Evolutionary conservation across 2,797 vertebrate species (phyloP), one percentile per base, ranked within the genome.

Genomic region (Phoeniculus purpureus): DNA sequence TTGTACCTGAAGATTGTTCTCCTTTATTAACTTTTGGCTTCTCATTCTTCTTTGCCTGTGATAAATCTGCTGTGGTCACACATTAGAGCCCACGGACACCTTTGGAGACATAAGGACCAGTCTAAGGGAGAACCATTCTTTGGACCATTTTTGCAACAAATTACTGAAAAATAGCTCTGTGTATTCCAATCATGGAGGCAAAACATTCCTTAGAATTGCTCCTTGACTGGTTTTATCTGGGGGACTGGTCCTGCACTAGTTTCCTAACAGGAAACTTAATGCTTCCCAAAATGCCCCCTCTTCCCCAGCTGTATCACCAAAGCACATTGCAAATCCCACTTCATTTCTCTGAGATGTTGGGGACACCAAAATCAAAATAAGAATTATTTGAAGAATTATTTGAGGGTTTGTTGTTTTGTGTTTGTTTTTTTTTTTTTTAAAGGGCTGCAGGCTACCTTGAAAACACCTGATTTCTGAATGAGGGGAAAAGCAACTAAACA

Each of bases 401-500:
- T n/a, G n/a, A n/a, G n/a, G n/a, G n/a, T n/a, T n/a, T n/a, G n/a
- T n/a, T n/a, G n/a, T n/a, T n/a, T n/a, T n/a, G n/a, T n/a, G n/a
- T 67, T 83, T 34, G 64, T 55, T 64, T 34, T 34, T 61, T 81
- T 45, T 84, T 37, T 61, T 19, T 65, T 15, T 5, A 34, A 59
- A 21, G 34, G 77, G 19, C 25, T 78, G 13, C 34, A 5, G 17
- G 3, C 60, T 54, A n/a, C 20, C 64, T 27, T 55, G 47, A 29
- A n/a, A 68, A 23, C 19, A n/a, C 18, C 12, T 45, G 10, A 40
- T 59, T 79, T 65, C 64, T 75, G 20, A 22, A 20, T 22, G 58
- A 52, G 15, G 18, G 23, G 14, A 27, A 77, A 83, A 64, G 7
- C 72, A 82, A 8, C 26, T 21, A 0, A 0, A 15, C 0, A 0